These are phyloP conservation scores for Magallana ariakensis DNA, from an alignment of 1,140 invertebrate genomes.

Conservation along the genomic window DNA sequence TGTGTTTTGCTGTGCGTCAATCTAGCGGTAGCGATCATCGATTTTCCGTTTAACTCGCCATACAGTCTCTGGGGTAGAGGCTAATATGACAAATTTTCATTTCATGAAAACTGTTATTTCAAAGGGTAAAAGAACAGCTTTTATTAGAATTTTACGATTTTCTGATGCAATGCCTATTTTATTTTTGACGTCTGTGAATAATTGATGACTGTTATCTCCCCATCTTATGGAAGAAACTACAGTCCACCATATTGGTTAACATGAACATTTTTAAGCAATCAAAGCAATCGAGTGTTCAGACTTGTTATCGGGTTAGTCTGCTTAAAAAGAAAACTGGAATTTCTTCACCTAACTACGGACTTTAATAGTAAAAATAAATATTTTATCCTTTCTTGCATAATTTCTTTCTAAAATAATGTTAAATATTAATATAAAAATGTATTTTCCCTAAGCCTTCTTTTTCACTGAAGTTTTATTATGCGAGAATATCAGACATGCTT, in stretches of 20 bases:
- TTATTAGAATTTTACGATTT: constrained; percentile 15
- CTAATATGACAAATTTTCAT: constrained; percentile 26
- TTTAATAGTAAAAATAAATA: no score
- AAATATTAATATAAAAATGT: no score
- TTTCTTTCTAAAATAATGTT: no score
- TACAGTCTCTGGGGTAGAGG: not conserved
- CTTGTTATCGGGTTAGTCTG: no score
- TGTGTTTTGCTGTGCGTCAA: not conserved
- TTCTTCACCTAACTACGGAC: no score
- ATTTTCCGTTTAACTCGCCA: constrained; percentile 23
- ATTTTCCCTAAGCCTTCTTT: no score
- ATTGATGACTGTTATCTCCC: constrained; percentile 11
- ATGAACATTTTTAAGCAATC: not conserved
- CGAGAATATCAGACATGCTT: no score
- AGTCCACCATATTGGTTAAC: not conserved
- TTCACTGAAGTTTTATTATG: no score
- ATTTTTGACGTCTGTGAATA: constrained; percentile 35
- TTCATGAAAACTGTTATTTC: constrained; percentile 33
- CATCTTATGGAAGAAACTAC: not conserved
- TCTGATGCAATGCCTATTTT: not conserved
- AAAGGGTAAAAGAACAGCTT: constrained; percentile 27
- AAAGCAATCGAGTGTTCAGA: not conserved
- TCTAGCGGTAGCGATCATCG: not conserved
- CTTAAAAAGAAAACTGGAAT: no score
- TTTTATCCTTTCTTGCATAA: no score